Evolutionary conservation across 2,888 invertebrate species (phyloP), one percentile per base, ranked within the genome.

Genomic region (Hirtodrosophila duncani): DNA sequence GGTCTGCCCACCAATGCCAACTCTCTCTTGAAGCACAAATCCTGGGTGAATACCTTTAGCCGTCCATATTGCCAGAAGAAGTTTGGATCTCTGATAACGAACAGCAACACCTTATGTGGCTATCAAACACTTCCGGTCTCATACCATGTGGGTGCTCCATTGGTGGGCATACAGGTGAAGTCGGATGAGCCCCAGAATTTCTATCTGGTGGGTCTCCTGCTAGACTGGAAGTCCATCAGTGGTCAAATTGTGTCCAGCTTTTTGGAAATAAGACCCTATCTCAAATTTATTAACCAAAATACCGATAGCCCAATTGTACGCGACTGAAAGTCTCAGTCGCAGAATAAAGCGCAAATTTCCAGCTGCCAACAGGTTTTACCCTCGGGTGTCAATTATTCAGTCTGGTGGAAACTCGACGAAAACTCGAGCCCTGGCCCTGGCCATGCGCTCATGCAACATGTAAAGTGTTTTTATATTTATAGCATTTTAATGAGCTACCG

Each of bases 381-480:
- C 44, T 37, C 49, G 39, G 23, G 46, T 45, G 55, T 71, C 65
- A 69, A 75, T 72, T 71, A 71, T 72, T 71, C 56, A 71, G 51
- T 33, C n/a, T n/a, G n/a, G n/a, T 31, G 16, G 27, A 42, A 42
- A 17, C 24, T 16, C 48, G 42, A 5, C 13, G 26, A 17, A 7
- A 2, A 6, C 13, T 10, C 18, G 13, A n/a, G 31, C 38, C 43
- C 38, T 21, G 39, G 36, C 52, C 37, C 24, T 18, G 11, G 38
- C 52, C 27, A 39, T 33, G 31, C 48, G 66, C 57, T 71, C 66
- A 55, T 58, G 61, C 57, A 57, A 61, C 45, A 69, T 75, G 70
- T 59, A 74, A 77, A 77, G 69, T 68, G 46, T 58, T 67, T 58
- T 48, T 66, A 58, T 55, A 72, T 74, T 68, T 74, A 70, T 64